Percentiles rank a stretch among this genome's conserved stretches.
Evolutionary conservation across 2,888 invertebrate genomes (phyloP).

Genomic region (Callinectes sapidus): DNA sequence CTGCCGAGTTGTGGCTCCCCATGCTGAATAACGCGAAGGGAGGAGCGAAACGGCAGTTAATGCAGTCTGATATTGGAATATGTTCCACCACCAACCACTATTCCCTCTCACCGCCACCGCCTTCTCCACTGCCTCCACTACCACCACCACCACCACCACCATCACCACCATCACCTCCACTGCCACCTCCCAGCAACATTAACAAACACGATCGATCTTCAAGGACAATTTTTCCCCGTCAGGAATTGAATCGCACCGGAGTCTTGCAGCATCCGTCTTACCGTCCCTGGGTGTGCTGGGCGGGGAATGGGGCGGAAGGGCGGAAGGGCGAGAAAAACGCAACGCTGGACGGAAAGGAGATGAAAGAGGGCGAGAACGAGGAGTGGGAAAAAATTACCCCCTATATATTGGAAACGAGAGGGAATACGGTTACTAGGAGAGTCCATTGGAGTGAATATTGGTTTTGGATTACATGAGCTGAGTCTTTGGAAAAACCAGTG

Average conservation of each 20-base stretch:
- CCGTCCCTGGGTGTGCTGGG: background rate
- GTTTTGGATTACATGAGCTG: background rate
- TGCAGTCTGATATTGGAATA: background rate
- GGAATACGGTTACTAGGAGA: background rate
- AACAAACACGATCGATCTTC: slow-evolving; percentile 4
- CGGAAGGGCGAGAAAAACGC: background rate
- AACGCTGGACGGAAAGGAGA: background rate
- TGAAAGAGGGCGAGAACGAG: slow-evolving; percentile 1
- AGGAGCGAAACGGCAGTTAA: background rate
- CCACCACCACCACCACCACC: background rate
- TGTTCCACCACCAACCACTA: background rate
- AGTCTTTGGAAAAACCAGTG: background rate
- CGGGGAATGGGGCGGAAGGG: background rate
- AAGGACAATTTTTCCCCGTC: background rate
- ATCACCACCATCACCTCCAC: background rate
- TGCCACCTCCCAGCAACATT: background rate
- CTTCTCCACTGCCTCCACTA: background rate
- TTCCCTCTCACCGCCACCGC: background rate
- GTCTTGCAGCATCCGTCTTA: slow-evolving; percentile 19
- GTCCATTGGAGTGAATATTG: background rate
- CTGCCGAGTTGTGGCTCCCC: background rate
- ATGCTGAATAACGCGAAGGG: background rate
- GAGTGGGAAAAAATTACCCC: background rate
- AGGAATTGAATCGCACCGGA: background rate
- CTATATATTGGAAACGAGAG: slow-evolving; percentile 1